Evolutionary conservation across 2,888 invertebrate species (phyloP), one percentile per base, ranked within the genome.

Genomic region (Zhuqinia jingwanae): DNA sequence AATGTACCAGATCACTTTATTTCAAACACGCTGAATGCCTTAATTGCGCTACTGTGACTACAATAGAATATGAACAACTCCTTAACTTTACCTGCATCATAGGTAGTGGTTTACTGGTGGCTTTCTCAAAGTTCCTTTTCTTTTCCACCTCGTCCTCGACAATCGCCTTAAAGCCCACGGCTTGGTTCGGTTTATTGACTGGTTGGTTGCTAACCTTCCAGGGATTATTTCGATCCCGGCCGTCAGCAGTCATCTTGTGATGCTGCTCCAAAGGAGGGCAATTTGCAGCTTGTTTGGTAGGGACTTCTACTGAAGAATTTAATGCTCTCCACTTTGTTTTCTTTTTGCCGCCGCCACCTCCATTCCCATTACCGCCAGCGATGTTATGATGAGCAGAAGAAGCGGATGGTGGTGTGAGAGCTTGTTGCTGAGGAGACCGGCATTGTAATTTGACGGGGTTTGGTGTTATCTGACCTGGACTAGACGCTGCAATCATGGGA

Each of bases 71-170:
- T n/a, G n/a, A n/a, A n/a, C n/a, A n/a, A n/a, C n/a, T n/a, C n/a
- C n/a, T n/a, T n/a, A n/a, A n/a, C n/a, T n/a, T 25, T 93, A 96
- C 96, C 94, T 97, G 96, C 17, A 96, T 96, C 89, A 96, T 93
- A 84, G 93, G 92, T 27, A 97, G 93, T 0, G 96, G 95, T 92
- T 97, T 97, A 8, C 95, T 95, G 92, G 94, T 95, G 91, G 95
- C 95, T 91, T 95, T 95, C 1, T 95, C 94, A 89, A 94, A 94
- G 91, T 95, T 95, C 89, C 95, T 95, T 88, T 95, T 95, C 91
- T 95, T 95, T 80, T 95, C 95, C 90, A 94, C 94, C 92, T 97
- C 96, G 90, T 95, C 95, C 15, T 94, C 95, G 77, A 96, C 93
- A 88, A 97, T 96, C 88, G 95, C 92, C 88, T 94, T 91, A 87